Evolutionary conservation across 1,140 invertebrate species (phyloP).

Genomic region (Panagrolaimus sp.): DNA sequence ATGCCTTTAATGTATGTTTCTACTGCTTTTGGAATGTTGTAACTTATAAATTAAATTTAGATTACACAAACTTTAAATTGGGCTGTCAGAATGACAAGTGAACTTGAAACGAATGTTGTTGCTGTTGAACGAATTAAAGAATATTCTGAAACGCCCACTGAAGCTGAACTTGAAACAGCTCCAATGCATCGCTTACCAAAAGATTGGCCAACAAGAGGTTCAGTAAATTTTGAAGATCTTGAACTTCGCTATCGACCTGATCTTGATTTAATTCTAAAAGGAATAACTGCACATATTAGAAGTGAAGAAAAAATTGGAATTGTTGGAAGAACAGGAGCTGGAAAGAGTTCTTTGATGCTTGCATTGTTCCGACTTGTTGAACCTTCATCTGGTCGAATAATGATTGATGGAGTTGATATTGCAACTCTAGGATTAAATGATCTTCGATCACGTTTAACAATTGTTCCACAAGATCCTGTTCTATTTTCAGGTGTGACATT

Average conservation of each 20-base stretch:
- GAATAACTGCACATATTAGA: constrained; percentile 14
- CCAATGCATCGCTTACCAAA: background rate
- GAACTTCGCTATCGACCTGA: constrained; percentile 29
- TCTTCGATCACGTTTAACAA: constrained; percentile 69
- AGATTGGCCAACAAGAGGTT: constrained; percentile 31
- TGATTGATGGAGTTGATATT: constrained; percentile 68
- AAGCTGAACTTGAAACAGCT: constrained; percentile 47
- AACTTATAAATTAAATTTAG: constrained; percentile 18
- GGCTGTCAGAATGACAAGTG: constrained; percentile 44
- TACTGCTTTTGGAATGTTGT: background rate
- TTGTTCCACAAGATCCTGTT: constrained; percentile 76
- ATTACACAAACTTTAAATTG: constrained; percentile 47
- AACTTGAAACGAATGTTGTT: constrained; percentile 54
- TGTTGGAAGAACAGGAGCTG: constrained; percentile 64
- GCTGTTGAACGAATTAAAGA: constrained; percentile 53
- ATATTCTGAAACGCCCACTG: constrained; percentile 55
- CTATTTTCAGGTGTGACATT: constrained; percentile 67
- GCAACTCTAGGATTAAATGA: constrained; percentile 66
- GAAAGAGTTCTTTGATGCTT: constrained; percentile 62
- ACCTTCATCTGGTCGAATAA: constrained; percentile 60
- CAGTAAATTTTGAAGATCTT: constrained; percentile 45
- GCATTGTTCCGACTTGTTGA: constrained; percentile 63
- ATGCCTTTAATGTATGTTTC: constrained; percentile 62
- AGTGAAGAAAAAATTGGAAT: constrained; percentile 60
- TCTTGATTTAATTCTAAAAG: constrained; percentile 22